These are phyloP conservation scores for Nycteola revayana DNA, from an alignment of 2,888 invertebrate genomes.

Conservation along the genomic window DNA sequence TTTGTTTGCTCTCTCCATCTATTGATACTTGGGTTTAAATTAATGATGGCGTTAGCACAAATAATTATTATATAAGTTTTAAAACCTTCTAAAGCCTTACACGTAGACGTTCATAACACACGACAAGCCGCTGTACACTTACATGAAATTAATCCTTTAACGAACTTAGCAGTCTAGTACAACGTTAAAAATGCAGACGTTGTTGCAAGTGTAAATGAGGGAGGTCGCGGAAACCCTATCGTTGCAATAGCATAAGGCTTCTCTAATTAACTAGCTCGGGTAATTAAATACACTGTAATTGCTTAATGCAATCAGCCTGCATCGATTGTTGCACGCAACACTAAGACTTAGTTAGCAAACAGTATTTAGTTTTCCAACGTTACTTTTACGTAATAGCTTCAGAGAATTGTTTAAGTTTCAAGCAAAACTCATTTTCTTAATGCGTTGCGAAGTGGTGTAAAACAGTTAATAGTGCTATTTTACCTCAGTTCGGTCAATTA, in stretches of 20 bases:
- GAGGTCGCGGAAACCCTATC: slow-evolving; percentile 67
- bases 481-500: too few species aligned
- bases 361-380: not conserved
- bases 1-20: slow-evolving; percentile 10
- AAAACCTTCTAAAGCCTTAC: not conserved
- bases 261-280: slow-evolving; percentile 71
- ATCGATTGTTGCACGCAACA: slow-evolving; percentile 36
- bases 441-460: too few species aligned
- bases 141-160: slow-evolving; percentile 42
- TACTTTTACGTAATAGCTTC: too few species aligned
- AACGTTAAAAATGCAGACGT: slow-evolving; percentile 52
- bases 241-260: slow-evolving; percentile 61
- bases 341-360: slow-evolving; percentile 26
- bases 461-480: too few species aligned
- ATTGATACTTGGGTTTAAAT: too few species aligned
- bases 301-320: slow-evolving; percentile 70
- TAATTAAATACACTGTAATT: slow-evolving; percentile 79
- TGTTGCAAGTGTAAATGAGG: slow-evolving; percentile 76
- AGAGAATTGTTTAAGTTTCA: too few species aligned
- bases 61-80: slow-evolving; percentile 8
- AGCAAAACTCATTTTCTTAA: too few species aligned
- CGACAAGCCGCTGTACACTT: slow-evolving; percentile 16
- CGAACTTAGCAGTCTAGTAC: slow-evolving; percentile 36
- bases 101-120: slow-evolving; percentile 22
- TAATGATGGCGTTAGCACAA: too few species aligned